Percentiles rank a stretch among this genome's conserved stretches.
Evolutionary conservation across 2,113 vertebrate species (phyloP).

Genomic region (Oreocharis arfaki): DNA sequence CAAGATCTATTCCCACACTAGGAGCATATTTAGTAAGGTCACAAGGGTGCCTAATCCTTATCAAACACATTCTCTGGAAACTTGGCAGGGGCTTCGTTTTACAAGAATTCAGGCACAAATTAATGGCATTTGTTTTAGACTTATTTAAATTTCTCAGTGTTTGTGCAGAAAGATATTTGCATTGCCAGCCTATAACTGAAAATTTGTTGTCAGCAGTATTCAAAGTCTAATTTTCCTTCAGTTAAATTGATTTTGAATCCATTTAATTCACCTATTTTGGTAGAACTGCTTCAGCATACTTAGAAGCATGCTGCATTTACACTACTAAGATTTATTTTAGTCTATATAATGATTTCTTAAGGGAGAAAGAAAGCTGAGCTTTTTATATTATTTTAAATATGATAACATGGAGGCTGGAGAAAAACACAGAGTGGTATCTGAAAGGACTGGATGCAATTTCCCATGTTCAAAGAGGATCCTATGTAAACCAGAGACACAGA

Average conservation of each 20-base stretch:
- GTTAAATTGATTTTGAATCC: not conserved
- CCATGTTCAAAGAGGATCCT: not conserved
- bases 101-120: conserved; percentile 7
- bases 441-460: not conserved
- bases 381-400: not conserved
- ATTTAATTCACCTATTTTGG: not conserved
- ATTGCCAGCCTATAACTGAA: not conserved
- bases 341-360: not conserved
- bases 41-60: conserved; percentile 71
- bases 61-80: conserved; percentile 82
- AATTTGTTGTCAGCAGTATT: not conserved
- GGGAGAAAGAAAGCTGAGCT: not conserved
- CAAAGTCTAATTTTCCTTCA: not conserved
- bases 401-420: not conserved
- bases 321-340: not conserved
- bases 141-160: not conserved
- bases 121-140: not conserved
- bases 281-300: not conserved
- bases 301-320: not conserved
- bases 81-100: conserved; percentile 66
- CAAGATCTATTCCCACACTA: conserved; percentile 67
- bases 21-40: conserved; percentile 64
- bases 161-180: not conserved
- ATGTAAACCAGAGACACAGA: not conserved
- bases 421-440: not conserved